Conservation (phyloP, 2,797 vertebrate genomes). For the Limosa lapponica region DNA sequence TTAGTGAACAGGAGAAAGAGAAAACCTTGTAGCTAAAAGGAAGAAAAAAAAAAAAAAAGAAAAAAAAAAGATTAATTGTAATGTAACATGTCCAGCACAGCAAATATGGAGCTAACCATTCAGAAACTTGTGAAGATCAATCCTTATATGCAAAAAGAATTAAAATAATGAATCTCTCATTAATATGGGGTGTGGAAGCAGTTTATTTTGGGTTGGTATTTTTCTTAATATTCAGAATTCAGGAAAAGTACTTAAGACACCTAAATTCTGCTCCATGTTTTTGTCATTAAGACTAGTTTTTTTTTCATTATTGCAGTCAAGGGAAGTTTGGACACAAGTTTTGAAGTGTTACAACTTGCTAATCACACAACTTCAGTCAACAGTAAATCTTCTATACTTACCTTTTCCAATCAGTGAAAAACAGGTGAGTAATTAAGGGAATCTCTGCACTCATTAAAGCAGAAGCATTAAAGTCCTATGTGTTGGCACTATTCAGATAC, state of each 20-base stretch:
- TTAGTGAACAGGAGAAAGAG: slow-evolving; percentile 73
- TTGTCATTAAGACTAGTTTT: neutral
- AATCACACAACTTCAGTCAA: neutral
- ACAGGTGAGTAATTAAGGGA: neutral
- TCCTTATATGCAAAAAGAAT: neutral
- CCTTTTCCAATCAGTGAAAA: neutral
- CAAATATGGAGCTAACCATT: neutral
- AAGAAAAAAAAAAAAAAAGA: neutral
- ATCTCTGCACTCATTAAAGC: neutral
- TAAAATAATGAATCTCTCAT: neutral
- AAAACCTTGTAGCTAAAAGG: slow-evolving; percentile 70
- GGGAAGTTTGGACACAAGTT: neutral
- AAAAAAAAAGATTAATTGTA: neutral
- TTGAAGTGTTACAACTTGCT: neutral
- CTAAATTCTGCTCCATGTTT: neutral
- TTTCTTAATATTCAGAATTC: neutral
- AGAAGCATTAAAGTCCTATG: neutral
- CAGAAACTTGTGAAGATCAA: neutral
- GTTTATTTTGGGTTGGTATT: fast-evolving
- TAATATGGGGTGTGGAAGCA: neutral
- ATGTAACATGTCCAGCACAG: neutral
- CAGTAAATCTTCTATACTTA: neutral
- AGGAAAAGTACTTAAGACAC: neutral
- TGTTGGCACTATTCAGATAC: neutral
- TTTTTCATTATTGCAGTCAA: neutral